phyloP scores from a whole-genome alignment of 2,113 vertebrate genomes.

The Phrynosoma platyrhinos region DNA sequence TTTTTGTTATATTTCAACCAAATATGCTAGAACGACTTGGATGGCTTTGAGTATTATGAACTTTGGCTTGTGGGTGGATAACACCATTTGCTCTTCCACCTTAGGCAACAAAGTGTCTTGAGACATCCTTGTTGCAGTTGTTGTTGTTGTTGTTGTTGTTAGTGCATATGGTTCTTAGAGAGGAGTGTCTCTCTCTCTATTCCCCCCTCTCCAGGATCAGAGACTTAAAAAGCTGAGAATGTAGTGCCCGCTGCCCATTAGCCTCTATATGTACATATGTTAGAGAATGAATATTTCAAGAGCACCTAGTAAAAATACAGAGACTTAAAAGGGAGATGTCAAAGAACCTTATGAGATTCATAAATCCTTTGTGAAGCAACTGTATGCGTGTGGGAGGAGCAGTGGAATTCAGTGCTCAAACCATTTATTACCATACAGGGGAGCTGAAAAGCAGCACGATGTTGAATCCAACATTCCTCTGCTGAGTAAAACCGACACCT shows the following conservation, averaged over 20 bases:
- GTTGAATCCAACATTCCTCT: constrained; percentile 48
- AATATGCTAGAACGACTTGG: not conserved
- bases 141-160: not conserved
- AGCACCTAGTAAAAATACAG: constrained; percentile 44
- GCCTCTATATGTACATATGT: constrained; percentile 33
- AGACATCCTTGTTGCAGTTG: not conserved
- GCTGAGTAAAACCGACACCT: constrained; percentile 67
- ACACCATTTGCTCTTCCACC: not conserved
- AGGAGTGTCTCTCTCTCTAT: not conserved
- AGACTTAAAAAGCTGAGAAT: constrained; percentile 14
- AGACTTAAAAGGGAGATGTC: constrained; percentile 58
- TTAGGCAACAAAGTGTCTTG: not conserved
- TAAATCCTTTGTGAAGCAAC: constrained; percentile 66
- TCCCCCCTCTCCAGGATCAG: not conserved
- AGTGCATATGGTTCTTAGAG: not conserved
- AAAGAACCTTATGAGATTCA: constrained; percentile 68
- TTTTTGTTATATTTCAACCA: not conserved
- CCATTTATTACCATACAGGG: constrained; percentile 56
- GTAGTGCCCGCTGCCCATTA: constrained; percentile 27
- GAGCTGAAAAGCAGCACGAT: constrained; percentile 56
- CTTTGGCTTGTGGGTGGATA: no score
- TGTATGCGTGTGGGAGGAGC: constrained; percentile 47
- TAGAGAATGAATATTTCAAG: constrained; percentile 47
- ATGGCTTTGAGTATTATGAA: not conserved
- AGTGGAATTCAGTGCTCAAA: constrained; percentile 54